These are phyloP conservation scores for Picathartes gymnocephalus DNA, from an alignment of 2,113 vertebrate species.

Conservation along the genomic window DNA sequence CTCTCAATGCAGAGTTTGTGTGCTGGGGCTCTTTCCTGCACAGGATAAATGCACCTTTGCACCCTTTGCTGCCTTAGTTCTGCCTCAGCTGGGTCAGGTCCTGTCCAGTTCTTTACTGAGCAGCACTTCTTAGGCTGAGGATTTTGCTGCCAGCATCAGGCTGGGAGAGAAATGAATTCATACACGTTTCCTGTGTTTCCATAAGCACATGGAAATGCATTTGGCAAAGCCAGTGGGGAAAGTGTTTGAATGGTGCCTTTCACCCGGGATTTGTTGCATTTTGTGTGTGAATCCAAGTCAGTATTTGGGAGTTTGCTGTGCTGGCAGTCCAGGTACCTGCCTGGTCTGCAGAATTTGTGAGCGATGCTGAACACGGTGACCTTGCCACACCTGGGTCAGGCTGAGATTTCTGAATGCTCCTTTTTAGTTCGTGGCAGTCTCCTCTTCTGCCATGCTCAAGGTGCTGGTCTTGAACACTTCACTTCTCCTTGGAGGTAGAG, in stretches of 20 bases:
- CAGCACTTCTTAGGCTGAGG: not conserved
- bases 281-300: not conserved
- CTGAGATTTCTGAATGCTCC: not conserved
- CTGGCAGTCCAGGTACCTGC: not conserved
- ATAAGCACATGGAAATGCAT: not conserved
- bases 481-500: not conserved
- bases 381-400: not conserved
- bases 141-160: not conserved
- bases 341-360: not conserved
- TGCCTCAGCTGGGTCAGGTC: not conserved
- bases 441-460: not conserved
- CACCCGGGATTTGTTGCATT: not conserved
- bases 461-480: not conserved
- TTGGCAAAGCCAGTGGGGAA: not conserved
- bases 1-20: not conserved
- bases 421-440: not conserved
- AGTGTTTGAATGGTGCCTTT: not conserved
- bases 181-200: not conserved
- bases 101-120: not conserved
- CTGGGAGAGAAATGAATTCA: not conserved
- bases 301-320: not conserved
- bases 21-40: not conserved
- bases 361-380: not conserved
- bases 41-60: not conserved
- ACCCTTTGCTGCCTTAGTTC: not conserved